Percentiles rank a stretch among this genome's conserved stretches.
Conservation (phyloP, 2,888 invertebrate genomes). For the Schizotus pectinicornis region DNA sequence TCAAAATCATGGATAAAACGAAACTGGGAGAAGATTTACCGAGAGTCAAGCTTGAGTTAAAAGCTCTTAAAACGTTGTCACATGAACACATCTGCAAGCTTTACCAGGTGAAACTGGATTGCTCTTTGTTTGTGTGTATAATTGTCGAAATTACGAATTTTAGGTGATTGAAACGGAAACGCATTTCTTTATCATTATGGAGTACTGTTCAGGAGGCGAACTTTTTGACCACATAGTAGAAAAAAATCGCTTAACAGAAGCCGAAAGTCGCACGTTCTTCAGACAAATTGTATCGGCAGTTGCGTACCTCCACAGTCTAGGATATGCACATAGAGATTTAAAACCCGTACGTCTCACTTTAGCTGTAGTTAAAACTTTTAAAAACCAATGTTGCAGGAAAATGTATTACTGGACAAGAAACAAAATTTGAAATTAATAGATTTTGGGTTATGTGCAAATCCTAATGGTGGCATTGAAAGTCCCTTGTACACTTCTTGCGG, state of each 20-base stretch:
- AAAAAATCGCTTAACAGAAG: constrained; percentile 72
- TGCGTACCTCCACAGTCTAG: constrained; percentile 75
- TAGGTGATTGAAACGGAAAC: constrained; percentile 74
- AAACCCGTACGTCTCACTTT: constrained; percentile 69
- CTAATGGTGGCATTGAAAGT: constrained; percentile 68
- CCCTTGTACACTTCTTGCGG: constrained; percentile 74
- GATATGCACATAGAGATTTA: constrained; percentile 81
- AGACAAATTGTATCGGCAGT: constrained; percentile 80
- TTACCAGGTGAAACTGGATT: constrained; percentile 62
- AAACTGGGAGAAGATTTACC: constrained; percentile 75
- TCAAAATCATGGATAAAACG: constrained; percentile 82
- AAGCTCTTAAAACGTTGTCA: constrained; percentile 71
- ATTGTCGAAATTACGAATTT: constrained; percentile 13
- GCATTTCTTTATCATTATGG: constrained; percentile 79
- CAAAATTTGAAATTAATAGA: constrained; percentile 81
- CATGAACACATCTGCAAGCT: constrained; percentile 80
- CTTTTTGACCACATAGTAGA: constrained; percentile 85
- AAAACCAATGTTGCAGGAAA: constrained; percentile 67
- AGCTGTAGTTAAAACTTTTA: not conserved
- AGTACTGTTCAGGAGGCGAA: constrained; percentile 84
- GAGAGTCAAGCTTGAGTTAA: constrained; percentile 74
- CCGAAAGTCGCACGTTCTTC: constrained; percentile 77
- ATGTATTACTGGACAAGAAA: constrained; percentile 75
- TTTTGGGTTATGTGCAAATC: constrained; percentile 81
- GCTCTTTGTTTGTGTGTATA: not conserved